A percentile compares a stretch with the other conserved stretches of the same genome.
Evolutionary conservation across 2,797 vertebrate genomes (phyloP).

Genomic region (Dermochelys coriacea): DNA sequence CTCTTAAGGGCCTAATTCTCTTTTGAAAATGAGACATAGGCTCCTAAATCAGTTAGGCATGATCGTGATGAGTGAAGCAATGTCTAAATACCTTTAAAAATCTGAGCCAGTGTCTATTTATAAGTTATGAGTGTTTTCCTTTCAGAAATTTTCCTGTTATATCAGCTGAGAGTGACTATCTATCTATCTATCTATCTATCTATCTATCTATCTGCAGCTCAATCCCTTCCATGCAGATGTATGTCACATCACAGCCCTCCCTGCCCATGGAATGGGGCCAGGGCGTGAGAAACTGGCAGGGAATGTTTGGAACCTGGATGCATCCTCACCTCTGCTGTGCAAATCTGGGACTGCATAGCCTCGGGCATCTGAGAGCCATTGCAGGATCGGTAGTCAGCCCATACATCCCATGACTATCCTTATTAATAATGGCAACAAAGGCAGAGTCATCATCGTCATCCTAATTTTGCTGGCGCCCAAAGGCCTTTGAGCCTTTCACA

Average conservation of each 20-base stretch:
- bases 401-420: fast-evolving
- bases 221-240: background rate
- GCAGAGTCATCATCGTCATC: fast-evolving
- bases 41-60: too few species aligned
- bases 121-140: background rate
- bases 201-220: too few species aligned
- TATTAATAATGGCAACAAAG: fast-evolving
- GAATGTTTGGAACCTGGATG: background rate
- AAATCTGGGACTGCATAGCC: background rate
- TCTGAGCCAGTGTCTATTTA: too few species aligned
- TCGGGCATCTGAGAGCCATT: fast-evolving
- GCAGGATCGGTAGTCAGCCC: fast-evolving
- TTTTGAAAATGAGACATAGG: too few species aligned
- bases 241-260: background rate
- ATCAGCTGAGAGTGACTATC: too few species aligned
- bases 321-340: background rate
- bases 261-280: background rate
- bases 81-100: too few species aligned
- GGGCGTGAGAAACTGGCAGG: background rate
- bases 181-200: too few species aligned
- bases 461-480: background rate
- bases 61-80: too few species aligned
- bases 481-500: background rate
- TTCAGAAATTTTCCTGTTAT: background rate
- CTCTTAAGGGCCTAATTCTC: too few species aligned